Percentiles rank a stretch among this genome's conserved stretches.
phyloP scores from a whole-genome alignment of 2,113 vertebrate species.

The Chauna torquata region DNA sequence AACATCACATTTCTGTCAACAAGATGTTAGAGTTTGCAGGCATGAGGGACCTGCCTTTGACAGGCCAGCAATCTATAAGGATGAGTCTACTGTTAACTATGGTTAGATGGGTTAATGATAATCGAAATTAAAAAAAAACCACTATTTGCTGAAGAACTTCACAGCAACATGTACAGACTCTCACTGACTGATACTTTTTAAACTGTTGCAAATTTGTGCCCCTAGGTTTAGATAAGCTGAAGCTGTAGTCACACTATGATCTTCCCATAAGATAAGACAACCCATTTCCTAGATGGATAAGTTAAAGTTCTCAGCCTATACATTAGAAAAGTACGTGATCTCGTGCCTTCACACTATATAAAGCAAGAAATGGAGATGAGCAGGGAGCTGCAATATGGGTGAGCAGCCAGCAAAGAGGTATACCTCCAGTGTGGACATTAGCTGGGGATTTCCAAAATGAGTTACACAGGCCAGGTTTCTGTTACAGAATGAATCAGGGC shows the following conservation, averaged over 20 bases:
- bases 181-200: neutral
- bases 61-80: neutral
- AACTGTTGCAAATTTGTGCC: neutral
- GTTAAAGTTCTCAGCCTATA: neutral
- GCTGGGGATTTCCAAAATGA: neutral
- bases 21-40: neutral
- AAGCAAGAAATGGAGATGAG: neutral
- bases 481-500: neutral
- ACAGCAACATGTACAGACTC: neutral
- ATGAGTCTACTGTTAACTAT: neutral
- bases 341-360: too few species aligned
- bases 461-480: neutral
- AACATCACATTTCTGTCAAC: neutral
- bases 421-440: rapidly evolving
- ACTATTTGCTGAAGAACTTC: neutral
- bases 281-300: neutral
- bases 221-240: neutral
- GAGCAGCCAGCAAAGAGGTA: neutral
- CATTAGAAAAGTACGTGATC: neutral
- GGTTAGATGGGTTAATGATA: neutral
- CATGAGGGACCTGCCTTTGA: neutral
- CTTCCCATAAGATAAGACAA: neutral
- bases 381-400: neutral
- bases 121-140: too few species aligned
- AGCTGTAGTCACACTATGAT: neutral